Evolutionary conservation across 2,113 vertebrate genomes (phyloP), one percentile per base, ranked within the genome.

Genomic region (Rhadina sibilatrix): DNA sequence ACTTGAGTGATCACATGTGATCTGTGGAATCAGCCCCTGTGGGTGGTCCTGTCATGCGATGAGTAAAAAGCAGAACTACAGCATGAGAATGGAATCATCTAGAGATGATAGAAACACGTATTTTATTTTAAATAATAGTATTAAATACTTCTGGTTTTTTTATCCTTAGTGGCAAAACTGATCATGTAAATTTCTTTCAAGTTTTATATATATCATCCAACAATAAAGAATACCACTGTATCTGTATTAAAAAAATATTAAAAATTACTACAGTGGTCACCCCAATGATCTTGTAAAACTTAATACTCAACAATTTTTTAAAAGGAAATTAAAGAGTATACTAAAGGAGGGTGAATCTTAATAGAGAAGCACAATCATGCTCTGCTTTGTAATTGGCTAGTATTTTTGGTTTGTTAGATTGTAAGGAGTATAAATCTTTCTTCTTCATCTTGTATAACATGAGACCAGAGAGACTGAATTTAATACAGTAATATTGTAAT

Each of bases 101-200:
- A 38, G 80, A 72, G 15, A 27, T 89, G 24, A 89, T 65, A 24
- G 54, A 77, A 93, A 38, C 5, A 15, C 5, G 70, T 31, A 77
- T 53, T 81, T 82, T 81, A 79, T 83, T 87, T 93, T 91, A 87
- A 92, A 90, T 87, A 91, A 87, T 92, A 37, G 20, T 14, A 80
- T 93, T 88, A 50, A 83, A 9, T 50, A 49, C 35, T 63, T 77
- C 4, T 1, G 63, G 49, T 63, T 80, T 87, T 74, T 69, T 95
- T 27, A 25, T 38, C 69, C 40, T 47, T 12, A 95, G 11, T 50
- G 68, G 53, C 89, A 53, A 81, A 94, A 72, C 24, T 15, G 46
- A 38, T 68, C 20, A 46, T 21, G 30, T 22, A 81, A 66, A 94
- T 93, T 96, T 81, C 42, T 82, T 81, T 75, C 89, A 72, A 38